Evolutionary conservation across 1,140 invertebrate genomes (phyloP).

Genomic region (Archivesica marissinica): DNA sequence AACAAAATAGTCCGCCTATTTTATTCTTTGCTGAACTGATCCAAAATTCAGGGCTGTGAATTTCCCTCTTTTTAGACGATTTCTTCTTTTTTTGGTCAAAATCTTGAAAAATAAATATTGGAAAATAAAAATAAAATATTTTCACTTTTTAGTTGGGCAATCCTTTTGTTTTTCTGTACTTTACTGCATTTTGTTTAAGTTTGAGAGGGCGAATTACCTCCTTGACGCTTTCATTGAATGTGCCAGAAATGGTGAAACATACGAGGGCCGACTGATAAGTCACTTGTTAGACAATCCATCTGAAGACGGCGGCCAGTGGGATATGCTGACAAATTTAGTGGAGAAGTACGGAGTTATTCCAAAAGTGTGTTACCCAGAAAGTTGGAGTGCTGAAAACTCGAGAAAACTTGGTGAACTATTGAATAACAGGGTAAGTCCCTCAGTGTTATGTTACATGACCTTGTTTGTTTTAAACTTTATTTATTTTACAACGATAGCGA

Average conservation of each 20-base stretch:
- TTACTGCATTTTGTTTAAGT: constrained; percentile 82
- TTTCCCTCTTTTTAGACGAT: too few relatives aligned
- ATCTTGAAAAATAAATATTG: too few relatives aligned
- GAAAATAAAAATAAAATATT: too few relatives aligned
- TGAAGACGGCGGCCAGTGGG: constrained; percentile 95
- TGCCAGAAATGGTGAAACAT: constrained; percentile 89
- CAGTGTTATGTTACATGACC: too few relatives aligned
- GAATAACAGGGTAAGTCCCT: constrained; percentile 91
- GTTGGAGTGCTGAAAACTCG: constrained; percentile 90
- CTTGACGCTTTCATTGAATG: constrained; percentile 92
- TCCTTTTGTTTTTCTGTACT: neutral
- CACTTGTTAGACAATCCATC: constrained; percentile 92
- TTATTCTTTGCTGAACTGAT: too few relatives aligned
- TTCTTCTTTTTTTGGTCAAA: too few relatives aligned
- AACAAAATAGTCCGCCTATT: too few relatives aligned
- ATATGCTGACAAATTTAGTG: constrained; percentile 94
- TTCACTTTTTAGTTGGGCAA: neutral
- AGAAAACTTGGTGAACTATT: constrained; percentile 90
- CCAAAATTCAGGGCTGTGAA: too few relatives aligned
- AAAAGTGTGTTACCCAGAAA: constrained; percentile 93
- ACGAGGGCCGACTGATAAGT: constrained; percentile 91
- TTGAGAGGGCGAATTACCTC: constrained; percentile 94
- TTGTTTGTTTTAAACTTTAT: too few relatives aligned
- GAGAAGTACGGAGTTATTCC: constrained; percentile 94
- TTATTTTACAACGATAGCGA: too few relatives aligned